These are phyloP conservation scores for Amphipoea lucens DNA, from an alignment of 2,888 invertebrate species.

Conservation along the genomic window DNA sequence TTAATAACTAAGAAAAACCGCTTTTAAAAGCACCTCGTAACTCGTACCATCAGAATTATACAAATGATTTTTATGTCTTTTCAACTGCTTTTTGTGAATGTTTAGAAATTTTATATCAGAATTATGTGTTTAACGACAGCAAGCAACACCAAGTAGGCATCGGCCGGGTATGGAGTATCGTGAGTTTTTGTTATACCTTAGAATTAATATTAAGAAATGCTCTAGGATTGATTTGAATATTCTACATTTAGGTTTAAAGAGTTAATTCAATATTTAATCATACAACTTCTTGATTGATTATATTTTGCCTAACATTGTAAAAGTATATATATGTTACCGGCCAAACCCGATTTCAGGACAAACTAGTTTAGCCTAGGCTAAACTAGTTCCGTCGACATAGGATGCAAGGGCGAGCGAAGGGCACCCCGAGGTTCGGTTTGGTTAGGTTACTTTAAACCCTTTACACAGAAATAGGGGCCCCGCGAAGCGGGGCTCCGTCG, in stretches of 20 bases:
- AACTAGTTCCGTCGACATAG: too few species aligned
- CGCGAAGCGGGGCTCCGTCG: too few species aligned
- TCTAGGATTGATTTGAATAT: neutral
- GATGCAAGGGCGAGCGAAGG: too few species aligned
- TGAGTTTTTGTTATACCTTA: neutral
- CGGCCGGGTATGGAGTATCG: neutral
- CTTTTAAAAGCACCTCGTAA: neutral
- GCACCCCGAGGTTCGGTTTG: too few species aligned
- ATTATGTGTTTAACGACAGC: neutral
- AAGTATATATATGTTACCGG: too few species aligned
- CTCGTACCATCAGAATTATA: neutral
- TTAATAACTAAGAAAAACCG: conserved; percentile 28
- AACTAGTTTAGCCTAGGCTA: too few species aligned
- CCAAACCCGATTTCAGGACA: too few species aligned
- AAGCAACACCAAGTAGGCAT: neutral
- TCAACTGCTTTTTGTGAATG: neutral
- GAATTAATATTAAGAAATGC: too few species aligned
- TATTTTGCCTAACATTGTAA: neutral
- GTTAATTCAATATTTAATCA: neutral
- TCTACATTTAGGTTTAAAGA: neutral
- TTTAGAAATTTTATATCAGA: neutral
- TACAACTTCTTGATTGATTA: neutral
- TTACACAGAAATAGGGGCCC: too few species aligned
- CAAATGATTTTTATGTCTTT: neutral
- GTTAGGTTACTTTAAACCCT: too few species aligned